Evolutionary conservation across 2,888 invertebrate species (phyloP).

Genomic region (Arenicola marina): DNA sequence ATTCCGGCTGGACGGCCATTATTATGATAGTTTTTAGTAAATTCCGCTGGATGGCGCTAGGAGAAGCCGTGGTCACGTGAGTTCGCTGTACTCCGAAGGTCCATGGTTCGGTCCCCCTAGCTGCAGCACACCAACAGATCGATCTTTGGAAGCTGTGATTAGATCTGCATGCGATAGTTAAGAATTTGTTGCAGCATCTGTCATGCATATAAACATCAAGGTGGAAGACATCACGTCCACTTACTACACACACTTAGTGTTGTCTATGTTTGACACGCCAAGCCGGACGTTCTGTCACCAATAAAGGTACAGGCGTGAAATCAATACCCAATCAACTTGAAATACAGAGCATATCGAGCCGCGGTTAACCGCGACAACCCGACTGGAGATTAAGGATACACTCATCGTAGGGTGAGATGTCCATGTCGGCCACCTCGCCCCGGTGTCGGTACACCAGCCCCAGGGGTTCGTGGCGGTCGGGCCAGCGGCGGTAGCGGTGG

Average conservation of each 20-base stretch:
- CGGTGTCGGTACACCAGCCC: slow-evolving; percentile 64
- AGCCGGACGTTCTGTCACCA: no score
- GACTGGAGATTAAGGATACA: slow-evolving; percentile 59
- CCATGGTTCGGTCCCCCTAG: slow-evolving; percentile 64
- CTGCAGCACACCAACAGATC: slow-evolving; percentile 62
- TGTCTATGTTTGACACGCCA: no score
- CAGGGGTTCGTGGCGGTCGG: slow-evolving; percentile 63
- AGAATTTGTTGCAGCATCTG: no score
- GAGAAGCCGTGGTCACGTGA: slow-evolving; percentile 54
- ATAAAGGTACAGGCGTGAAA: not conserved
- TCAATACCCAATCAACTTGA: not conserved
- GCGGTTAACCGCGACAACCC: not conserved
- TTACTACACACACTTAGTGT: no score
- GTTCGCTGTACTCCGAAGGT: slow-evolving; percentile 63
- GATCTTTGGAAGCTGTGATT: slow-evolving; percentile 64
- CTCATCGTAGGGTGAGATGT: slow-evolving; percentile 65
- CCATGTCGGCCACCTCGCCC: slow-evolving; percentile 64
- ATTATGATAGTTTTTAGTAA: not conserved
- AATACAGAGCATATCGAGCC: not conserved
- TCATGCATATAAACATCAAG: no score
- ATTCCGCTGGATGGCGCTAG: not conserved
- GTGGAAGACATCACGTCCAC: no score
- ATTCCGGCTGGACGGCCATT: not conserved
- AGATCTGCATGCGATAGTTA: slow-evolving; percentile 55
- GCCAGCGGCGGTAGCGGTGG: slow-evolving; percentile 63